Conservation (phyloP, 2,797 vertebrate species). For the Sebastes cheni region DNA sequence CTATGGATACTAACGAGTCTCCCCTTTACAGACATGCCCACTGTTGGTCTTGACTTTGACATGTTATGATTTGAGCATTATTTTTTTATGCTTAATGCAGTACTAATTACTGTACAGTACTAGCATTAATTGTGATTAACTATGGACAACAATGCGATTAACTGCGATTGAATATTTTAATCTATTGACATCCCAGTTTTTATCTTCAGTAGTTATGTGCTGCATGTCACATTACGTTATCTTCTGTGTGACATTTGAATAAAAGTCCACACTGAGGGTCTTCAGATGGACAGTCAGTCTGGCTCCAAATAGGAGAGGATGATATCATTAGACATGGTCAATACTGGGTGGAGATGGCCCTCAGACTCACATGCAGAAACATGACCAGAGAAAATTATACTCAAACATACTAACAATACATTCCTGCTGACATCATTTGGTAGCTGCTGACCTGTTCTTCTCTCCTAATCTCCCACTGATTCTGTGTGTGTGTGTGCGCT, state of each 20-base stretch:
- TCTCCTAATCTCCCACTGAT: background rate
- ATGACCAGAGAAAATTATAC: background rate
- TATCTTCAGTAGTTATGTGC: background rate
- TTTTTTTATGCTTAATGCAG: no score
- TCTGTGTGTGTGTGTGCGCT: background rate
- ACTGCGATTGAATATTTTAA: no score
- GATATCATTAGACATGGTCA: constrained; percentile 68
- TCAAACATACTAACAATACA: background rate
- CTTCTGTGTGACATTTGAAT: background rate
- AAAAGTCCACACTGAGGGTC: background rate
- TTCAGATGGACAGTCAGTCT: constrained; percentile 54
- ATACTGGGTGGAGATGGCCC: constrained; percentile 44
- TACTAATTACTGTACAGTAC: no score
- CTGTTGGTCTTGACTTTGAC: no score
- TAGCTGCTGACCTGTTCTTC: background rate
- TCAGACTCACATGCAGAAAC: constrained; percentile 9
- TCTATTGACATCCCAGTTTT: background rate
- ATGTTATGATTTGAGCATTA: no score
- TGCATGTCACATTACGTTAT: background rate
- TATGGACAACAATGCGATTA: no score
- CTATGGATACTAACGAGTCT: no score
- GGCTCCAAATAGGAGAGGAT: constrained; percentile 49
- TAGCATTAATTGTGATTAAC: no score
- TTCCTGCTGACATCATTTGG: background rate
- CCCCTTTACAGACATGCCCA: no score